Evolutionary conservation across 2,888 invertebrate species (phyloP), one percentile per base, ranked within the genome.

Genomic region (Crocallis elinguaria): DNA sequence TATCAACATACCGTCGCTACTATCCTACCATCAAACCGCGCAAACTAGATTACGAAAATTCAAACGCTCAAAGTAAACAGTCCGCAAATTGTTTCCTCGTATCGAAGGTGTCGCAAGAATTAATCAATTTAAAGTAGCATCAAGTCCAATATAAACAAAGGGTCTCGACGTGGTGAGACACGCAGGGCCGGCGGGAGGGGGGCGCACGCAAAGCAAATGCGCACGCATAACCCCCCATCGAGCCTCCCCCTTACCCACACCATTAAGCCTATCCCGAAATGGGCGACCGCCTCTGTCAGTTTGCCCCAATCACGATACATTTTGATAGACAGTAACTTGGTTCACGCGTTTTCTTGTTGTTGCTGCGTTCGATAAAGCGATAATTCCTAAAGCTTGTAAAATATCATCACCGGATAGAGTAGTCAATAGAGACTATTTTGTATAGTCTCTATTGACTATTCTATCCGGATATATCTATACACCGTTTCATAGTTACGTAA

Each of bases 101-200:
- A 78, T 75, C 71, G 67, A 75, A 86, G 81, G 86, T 86, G 82
- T 82, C 79, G 75, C 81, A 77, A 77, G 77, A 82, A 88, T 88
- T 88, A 85, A 87, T 88, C 86, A 90, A 86, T 87, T 88, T 85
- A 85, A 88, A 88, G 83, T 83, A 82, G 80, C 82, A 85, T 84
- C 81, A 80, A 82, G 83, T 80, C 82, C 85, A 87, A 88, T 86
- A 87, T 88, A 89, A 89, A 91, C 89, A 90, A 88, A 76, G 75
- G 79, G 69, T 69, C 86, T 85, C 87, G 75, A 78, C 82, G 82
- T 52, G 35, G 45, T 36, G 48, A 53, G 48, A 87, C 84, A 88
- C 88, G 88, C 88, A 86, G 79, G 48, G 53, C 53, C 33, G 43
- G 53, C 6, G 43, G 53, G 32, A 44, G 44, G 68, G 35, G 60